Evolutionary conservation across 2,888 invertebrate species (phyloP).

Genomic region (Lucinisca nassula): DNA sequence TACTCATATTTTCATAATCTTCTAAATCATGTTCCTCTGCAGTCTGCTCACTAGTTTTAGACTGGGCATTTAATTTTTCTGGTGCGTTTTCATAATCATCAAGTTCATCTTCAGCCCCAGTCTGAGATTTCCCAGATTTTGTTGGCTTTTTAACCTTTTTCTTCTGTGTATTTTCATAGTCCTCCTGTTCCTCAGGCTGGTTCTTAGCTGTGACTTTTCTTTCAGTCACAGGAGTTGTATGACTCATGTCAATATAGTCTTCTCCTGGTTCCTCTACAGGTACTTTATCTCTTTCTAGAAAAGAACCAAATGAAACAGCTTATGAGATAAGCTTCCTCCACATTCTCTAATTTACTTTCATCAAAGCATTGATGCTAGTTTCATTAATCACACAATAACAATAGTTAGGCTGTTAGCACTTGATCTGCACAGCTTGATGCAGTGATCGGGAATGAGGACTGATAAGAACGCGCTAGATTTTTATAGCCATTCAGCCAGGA

Average conservation of each 20-base stretch:
- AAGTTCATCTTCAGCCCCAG: not conserved
- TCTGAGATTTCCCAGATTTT: not conserved
- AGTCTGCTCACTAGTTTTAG: not conserved
- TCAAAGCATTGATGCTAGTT: too few relatives aligned
- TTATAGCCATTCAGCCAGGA: too few relatives aligned
- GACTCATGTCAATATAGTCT: slow-evolving; percentile 10
- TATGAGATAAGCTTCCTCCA: too few relatives aligned
- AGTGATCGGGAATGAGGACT: too few relatives aligned
- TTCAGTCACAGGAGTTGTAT: not conserved
- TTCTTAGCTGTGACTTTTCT: not conserved
- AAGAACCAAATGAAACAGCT: too few relatives aligned
- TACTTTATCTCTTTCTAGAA: not conserved
- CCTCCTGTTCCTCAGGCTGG: slow-evolving; percentile 11
- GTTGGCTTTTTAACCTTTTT: not conserved
- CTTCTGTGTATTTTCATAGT: slow-evolving; percentile 21
- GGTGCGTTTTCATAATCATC: slow-evolving; percentile 8
- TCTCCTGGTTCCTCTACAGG: not conserved
- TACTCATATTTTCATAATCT: not conserved
- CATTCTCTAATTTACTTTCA: too few relatives aligned
- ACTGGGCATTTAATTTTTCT: not conserved
- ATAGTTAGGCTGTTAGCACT: too few relatives aligned
- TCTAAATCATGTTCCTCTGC: not conserved
- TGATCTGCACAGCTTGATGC: too few relatives aligned
- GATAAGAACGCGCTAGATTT: too few relatives aligned
- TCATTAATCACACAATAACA: too few relatives aligned